phyloP scores from a whole-genome alignment of 2,113 vertebrate genomes.

The Cyprinodon variegatus region DNA sequence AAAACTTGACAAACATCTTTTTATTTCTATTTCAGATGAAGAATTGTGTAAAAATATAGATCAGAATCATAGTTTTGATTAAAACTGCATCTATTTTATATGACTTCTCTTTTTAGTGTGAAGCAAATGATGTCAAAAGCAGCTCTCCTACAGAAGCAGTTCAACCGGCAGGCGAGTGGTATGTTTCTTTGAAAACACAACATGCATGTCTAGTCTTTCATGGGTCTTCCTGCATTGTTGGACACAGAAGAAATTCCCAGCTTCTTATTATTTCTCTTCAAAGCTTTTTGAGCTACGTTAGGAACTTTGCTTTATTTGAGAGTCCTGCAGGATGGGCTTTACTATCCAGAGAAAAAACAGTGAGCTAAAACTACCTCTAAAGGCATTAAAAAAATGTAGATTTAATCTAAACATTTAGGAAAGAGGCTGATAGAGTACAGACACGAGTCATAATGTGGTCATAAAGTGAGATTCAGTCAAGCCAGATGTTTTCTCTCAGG shows the following conservation, averaged over 20 bases:
- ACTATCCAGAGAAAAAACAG: constrained; percentile 28
- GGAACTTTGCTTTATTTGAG: constrained; percentile 56
- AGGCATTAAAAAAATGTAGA: constrained; percentile 46
- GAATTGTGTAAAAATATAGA: background rate
- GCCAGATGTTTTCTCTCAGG: constrained; percentile 19
- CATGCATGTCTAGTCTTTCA: constrained; percentile 15
- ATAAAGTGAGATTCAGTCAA: constrained; percentile 48
- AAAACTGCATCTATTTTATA: background rate
- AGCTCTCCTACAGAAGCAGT: constrained; percentile 70
- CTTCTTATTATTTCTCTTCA: constrained; percentile 51
- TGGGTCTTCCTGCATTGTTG: constrained; percentile 20
- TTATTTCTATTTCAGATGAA: background rate
- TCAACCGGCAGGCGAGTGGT: constrained; percentile 78
- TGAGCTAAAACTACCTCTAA: constrained; percentile 55
- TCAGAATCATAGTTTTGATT: background rate
- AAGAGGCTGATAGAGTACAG: constrained; percentile 71
- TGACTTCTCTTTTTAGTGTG: constrained; percentile 78
- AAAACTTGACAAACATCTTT: background rate
- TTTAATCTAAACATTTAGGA: constrained; percentile 74
- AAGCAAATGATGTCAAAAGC: constrained; percentile 83
- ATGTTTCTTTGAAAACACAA: constrained; percentile 31
- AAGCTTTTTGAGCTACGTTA: constrained; percentile 43
- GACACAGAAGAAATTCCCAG: constrained; percentile 46
- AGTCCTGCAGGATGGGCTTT: constrained; percentile 63
- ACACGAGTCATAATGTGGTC: constrained; percentile 53